These are phyloP conservation scores for Podarcis raffonei DNA, from an alignment of 2,113 vertebrate genomes.

Conservation along the genomic window DNA sequence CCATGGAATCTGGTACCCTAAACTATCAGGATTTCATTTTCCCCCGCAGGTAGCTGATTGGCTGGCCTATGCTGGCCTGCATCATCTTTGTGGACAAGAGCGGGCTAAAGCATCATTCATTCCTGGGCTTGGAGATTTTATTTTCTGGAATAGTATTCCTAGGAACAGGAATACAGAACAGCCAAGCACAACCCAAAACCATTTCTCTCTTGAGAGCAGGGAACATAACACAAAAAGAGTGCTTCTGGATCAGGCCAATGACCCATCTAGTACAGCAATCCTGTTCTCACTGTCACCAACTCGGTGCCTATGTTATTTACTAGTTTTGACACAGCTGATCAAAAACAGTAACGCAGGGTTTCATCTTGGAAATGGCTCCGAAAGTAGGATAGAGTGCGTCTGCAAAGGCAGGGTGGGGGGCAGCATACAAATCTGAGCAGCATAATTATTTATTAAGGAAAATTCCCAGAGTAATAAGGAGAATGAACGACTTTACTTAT, in stretches of 20 bases:
- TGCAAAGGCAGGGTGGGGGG: not conserved
- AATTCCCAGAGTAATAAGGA: constrained; percentile 1
- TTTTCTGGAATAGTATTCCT: not conserved
- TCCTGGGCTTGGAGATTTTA: not conserved
- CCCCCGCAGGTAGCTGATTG: not conserved
- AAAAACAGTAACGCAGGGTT: not conserved
- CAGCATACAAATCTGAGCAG: constrained; percentile 9
- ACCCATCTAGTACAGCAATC: too few relatives aligned
- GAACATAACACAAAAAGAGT: too few relatives aligned
- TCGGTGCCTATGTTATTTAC: not conserved
- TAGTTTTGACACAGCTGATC: not conserved
- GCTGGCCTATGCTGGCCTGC: not conserved
- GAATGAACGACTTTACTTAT: not conserved
- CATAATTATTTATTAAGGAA: not conserved
- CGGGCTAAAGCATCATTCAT: not conserved
- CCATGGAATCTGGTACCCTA: too few relatives aligned
- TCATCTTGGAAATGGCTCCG: not conserved
- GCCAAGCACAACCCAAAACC: not conserved
- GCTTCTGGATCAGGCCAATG: too few relatives aligned
- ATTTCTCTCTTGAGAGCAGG: not conserved
- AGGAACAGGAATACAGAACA: not conserved
- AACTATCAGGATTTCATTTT: not conserved
- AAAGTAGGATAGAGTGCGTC: not conserved
- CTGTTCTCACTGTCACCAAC: too few relatives aligned
- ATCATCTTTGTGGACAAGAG: not conserved